Base-by-base conservation (phyloP, 2,113 vertebrate species). In the Uria aalge region DNA sequence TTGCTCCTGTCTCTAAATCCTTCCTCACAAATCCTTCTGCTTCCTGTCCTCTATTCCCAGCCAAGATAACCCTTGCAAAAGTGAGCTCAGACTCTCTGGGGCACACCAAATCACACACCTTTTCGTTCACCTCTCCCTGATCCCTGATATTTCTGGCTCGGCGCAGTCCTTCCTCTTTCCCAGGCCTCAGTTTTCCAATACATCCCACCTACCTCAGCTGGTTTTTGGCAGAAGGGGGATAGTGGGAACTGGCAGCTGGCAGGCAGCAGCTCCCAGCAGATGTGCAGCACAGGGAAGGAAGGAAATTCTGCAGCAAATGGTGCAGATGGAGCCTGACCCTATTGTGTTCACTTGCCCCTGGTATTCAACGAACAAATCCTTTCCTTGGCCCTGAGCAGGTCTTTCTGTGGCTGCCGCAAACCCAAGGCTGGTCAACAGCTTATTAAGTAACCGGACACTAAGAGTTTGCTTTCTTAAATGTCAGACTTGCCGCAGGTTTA, bases 241-340 rank as follows among this genome's bases (percentile, higher is more conserved):
- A 88, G 81, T 66, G 74, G 74, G 69, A 96, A 91, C 83, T 32
- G 60, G 86, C 92, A 96, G 76, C 68, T 96, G 88, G 94, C 89
- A 87, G 91, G 92, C 72, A 94, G 77, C 60, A 82, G 56, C 45
- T 93, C 80, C 92, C 64, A 93, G 86, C 92, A 95, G 88, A 96
- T 93, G 88, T 5, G 1, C 56, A 82, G 66, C 6, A 3, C 40
- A 53, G 73, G 43, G 40, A 90, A 96, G 96, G 96, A 97, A 96
- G 97, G 97, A 97, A 97, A 97, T 89, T 83, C 85, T 88, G 64
- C 66, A 75, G 73, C 73, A 92, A 92, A 75, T 34, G 13, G 52
- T 91, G 20, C 95, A 96, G 94, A 97, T 94, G 95, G 92, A 96
- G 53, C 69, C 36, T 97, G 94, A 97, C 92, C 95, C 92, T 89